These are phyloP conservation scores for Saimiri boliviensis DNA, from an alignment of 2,113 vertebrate genomes.

Conservation along the genomic window DNA sequence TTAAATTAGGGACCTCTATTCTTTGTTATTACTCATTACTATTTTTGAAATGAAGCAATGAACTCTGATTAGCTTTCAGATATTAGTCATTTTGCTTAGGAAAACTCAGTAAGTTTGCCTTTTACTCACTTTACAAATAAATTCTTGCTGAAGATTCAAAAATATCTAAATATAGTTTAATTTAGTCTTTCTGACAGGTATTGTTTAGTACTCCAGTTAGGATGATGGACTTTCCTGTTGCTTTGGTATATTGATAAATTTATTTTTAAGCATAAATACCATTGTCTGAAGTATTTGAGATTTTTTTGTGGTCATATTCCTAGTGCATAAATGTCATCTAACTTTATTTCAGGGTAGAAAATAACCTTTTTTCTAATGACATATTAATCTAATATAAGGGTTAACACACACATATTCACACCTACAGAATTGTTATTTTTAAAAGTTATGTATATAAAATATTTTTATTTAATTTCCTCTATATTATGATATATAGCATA, in stretches of 20 bases:
- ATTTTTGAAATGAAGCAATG: neutral
- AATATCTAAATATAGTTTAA: neutral
- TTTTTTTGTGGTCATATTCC: neutral
- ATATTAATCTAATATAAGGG: neutral
- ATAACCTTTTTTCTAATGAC: neutral
- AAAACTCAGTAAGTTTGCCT: neutral
- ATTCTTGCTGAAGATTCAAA: neutral
- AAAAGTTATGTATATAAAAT: neutral
- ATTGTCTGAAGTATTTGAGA: neutral
- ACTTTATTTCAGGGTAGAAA: neutral
- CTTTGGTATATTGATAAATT: neutral
- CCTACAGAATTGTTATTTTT: neutral
- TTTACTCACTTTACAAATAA: neutral
- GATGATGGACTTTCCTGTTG: neutral
- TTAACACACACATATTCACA: neutral
- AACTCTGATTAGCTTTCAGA: neutral
- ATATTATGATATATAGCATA: neutral
- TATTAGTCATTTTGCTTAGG: neutral
- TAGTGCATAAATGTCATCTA: neutral
- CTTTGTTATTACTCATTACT: neutral
- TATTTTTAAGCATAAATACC: neutral
- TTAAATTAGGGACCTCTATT: neutral
- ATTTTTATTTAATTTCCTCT: slow-evolving; percentile 6
- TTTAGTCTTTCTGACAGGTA: neutral
- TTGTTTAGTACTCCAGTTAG: neutral